Evolutionary conservation across 2,888 invertebrate species (phyloP).

Genomic region (Apocheima hispidaria): DNA sequence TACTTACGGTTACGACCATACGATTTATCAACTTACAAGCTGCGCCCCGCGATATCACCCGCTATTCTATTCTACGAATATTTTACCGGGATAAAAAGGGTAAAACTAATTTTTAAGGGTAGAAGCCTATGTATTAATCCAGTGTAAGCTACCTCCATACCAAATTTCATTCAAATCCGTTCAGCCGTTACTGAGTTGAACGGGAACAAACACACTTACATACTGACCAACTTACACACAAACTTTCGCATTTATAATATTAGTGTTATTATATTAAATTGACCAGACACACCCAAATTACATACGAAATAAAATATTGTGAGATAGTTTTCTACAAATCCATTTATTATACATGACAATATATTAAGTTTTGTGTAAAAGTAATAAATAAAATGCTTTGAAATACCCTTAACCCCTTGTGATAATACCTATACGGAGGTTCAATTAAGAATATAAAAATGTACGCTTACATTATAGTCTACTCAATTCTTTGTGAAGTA

Average conservation of each 20-base stretch:
- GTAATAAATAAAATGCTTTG: constrained; percentile 70
- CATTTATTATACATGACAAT: constrained; percentile 55
- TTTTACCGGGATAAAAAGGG: too few relatives aligned
- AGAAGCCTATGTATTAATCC: too few relatives aligned
- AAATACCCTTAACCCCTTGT: constrained; percentile 68
- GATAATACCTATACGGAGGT: constrained; percentile 46
- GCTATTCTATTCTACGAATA: too few relatives aligned
- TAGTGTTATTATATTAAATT: background rate
- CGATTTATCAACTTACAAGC: background rate
- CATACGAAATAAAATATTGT: constrained; percentile 7
- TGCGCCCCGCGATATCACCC: too few relatives aligned
- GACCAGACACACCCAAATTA: background rate
- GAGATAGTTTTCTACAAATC: constrained; percentile 39
- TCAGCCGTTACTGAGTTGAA: too few relatives aligned
- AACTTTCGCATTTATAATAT: too few relatives aligned
- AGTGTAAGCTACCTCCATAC: too few relatives aligned
- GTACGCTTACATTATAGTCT: constrained; percentile 61
- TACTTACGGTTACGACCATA: background rate
- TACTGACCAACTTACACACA: too few relatives aligned
- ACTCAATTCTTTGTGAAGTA: constrained; percentile 58
- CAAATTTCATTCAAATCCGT: too few relatives aligned
- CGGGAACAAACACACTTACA: too few relatives aligned
- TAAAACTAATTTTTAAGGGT: too few relatives aligned
- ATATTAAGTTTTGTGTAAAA: constrained; percentile 39
- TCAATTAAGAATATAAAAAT: constrained; percentile 43